Evolutionary conservation across 2,888 invertebrate genomes (phyloP), one percentile per base, ranked within the genome.

Genomic region (Belgica antarctica): DNA sequence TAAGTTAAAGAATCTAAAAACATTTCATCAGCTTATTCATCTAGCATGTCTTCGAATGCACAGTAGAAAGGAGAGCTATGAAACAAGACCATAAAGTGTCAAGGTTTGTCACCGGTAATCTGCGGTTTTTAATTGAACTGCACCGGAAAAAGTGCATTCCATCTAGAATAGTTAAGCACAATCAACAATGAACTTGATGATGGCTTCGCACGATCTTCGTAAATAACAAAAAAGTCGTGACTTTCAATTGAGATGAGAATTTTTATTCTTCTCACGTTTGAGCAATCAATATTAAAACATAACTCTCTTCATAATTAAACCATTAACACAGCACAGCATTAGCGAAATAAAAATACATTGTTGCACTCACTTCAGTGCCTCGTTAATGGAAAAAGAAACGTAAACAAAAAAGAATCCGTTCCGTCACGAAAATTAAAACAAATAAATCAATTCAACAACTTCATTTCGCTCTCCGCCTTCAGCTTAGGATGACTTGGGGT

Each of bases 341-440:
- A 22, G 10, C n/a, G 27, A 12, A 59, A 25, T 59, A 27, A 24
- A 59, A 59, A 59, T 52, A 52, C 52, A n/a, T 52, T 52, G 52
- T 52, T 52, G 52, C 52, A 12, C 22, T 3, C 52, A 22, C 19
- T 59, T 19, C n/a, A n/a, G 25, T 22, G 2, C 12, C 7, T 52
- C n/a, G 52, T 22, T 2, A 22, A 17, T 52, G 19, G 22, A 41
- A 12, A 7, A 7, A 12, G 15, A 12, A 15, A 31, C 5, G 34
- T 31, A 31, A 5, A 31, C 5, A 31, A 41, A 52, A 52, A 59
- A 27, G 59, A 22, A 59, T 22, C n/a, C 27, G 59, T 25, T 59
- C n/a, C 59, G 59, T 59, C 59, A 59, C 59, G 27, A 59, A 59
- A 25, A 59, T 59, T 59, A 59, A 59, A 59, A 59, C 59, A 59